Percentiles rank a stretch among this genome's conserved stretches.
Evolutionary conservation across 1,140 invertebrate species (phyloP).

Genomic region (Caenorhabditis tropicalis): DNA sequence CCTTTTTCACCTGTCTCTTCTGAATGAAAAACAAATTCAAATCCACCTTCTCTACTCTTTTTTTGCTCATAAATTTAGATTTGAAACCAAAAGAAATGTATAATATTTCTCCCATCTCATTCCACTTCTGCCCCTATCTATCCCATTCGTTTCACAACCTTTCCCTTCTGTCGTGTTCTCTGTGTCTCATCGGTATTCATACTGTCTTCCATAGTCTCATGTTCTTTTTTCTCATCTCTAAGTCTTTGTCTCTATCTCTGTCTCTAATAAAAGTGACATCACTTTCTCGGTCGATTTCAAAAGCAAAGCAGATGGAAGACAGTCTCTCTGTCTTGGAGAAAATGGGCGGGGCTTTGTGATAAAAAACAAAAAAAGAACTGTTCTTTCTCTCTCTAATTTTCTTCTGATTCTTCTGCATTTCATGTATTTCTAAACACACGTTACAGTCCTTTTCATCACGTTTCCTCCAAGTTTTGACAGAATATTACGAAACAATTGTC

Average conservation of each 20-base stretch:
- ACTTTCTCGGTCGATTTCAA: slow-evolving; percentile 41
- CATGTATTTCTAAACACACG: background rate
- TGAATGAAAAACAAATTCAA: no score
- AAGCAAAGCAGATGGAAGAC: background rate
- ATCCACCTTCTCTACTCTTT: no score
- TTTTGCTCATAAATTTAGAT: background rate
- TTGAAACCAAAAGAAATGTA: background rate
- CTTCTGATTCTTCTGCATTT: background rate
- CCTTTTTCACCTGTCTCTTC: no score
- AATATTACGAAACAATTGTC: slow-evolving; percentile 15
- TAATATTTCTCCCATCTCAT: background rate
- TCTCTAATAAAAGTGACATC: slow-evolving; percentile 23
- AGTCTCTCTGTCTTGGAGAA: background rate
- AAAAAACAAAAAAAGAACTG: slow-evolving; percentile 13
- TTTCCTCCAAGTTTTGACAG: background rate
- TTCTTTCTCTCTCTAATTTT: background rate
- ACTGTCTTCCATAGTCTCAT: slow-evolving; percentile 1
- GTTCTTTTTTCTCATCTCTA: background rate
- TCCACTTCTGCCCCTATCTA: background rate
- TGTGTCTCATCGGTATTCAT: background rate
- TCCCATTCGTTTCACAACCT: slow-evolving; percentile 22
- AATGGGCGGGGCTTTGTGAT: background rate
- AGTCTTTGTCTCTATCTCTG: background rate
- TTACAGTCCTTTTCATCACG: background rate
- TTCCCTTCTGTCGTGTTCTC: slow-evolving; percentile 4